Conservation (phyloP, 2,797 vertebrate species). For the Ctenosaura bakeri region DNA sequence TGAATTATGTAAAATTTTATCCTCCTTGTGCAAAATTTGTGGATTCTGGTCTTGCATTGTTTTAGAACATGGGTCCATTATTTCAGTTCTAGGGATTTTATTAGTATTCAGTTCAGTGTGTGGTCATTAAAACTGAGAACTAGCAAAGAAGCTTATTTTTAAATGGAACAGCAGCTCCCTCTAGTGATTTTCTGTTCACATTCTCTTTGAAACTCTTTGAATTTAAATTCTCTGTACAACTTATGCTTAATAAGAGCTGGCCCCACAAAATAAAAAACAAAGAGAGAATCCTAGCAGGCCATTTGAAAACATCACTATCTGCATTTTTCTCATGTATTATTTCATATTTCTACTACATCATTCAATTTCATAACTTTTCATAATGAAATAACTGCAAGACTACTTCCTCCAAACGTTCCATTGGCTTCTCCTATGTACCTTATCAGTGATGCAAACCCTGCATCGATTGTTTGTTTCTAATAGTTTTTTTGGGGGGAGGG, state of each 20-base stretch:
- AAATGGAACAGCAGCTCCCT: conserved; percentile 80
- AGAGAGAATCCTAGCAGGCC: background rate
- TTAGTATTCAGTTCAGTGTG: conserved; percentile 49
- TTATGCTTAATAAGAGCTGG: background rate
- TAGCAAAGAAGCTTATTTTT: conserved; percentile 26
- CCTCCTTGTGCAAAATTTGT: conserved; percentile 45
- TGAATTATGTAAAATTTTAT: conserved; percentile 40
- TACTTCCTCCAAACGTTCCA: too few species aligned
- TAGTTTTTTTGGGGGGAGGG: too few species aligned
- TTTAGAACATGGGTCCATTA: conserved; percentile 61
- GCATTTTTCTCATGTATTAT: too few species aligned
- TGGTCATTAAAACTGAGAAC: conserved; percentile 60
- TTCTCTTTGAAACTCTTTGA: background rate
- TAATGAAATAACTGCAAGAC: too few species aligned
- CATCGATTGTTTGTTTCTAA: too few species aligned
- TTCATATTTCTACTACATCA: too few species aligned
- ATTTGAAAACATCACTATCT: background rate
- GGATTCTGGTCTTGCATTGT: conserved; percentile 43
- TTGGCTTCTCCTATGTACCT: too few species aligned
- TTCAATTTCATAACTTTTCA: too few species aligned
- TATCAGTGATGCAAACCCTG: too few species aligned
- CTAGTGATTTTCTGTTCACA: conserved; percentile 71
- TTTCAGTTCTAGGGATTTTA: conserved; percentile 57
- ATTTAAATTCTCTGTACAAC: too few species aligned
- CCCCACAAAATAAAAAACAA: background rate